Evolutionary conservation across 2,797 vertebrate species (phyloP), one percentile per base, ranked within the genome.

Genomic region (Hozukius guyotensis): DNA sequence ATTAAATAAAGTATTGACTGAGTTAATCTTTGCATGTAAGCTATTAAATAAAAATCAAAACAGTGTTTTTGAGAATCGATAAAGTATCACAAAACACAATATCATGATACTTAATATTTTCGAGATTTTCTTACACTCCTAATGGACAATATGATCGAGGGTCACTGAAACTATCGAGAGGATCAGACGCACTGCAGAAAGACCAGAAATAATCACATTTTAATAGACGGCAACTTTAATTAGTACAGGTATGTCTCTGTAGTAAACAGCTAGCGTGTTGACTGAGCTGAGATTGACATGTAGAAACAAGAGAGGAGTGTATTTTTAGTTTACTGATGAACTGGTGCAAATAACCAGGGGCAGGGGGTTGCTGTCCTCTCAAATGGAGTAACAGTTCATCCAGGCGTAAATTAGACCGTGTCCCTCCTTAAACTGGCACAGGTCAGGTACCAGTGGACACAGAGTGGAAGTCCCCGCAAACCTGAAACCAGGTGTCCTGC

Each of bases 241-340:
- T 36, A 72, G 63, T 34, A 25, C 72, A 87, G 72, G 68, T 81
- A 75, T 85, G 74, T 64, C 27, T 82, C 70, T 56, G 61, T 74
- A 84, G 88, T 90, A 91, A 92, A 93, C 87, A 91, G 57, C 81
- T 25, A 63, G 38, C 49, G 31, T 72, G 83, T 81, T 77, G 77
- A 73, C 84, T 60, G 85, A 85, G 64, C 69, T 75, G 80, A 80
- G 83, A 88, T 12, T 32, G 66, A 89, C 73, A 85, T 85, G 56
- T 65, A 75, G 90, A 94, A 93, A 93, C 86, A 88, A 89, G 92
- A 94, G 92, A 90, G 85, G 63, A 83, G 87, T 49, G 84, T 93
- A 94, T 94, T 94, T 94, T 88, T 94, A 92, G 93, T 89, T 63
- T 87, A 68, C 77, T 75, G 62, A 36, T 77, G 83, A 85, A 77